Conservation (phyloP, 2,113 vertebrate species). For the Seriola dumerili region DNA sequence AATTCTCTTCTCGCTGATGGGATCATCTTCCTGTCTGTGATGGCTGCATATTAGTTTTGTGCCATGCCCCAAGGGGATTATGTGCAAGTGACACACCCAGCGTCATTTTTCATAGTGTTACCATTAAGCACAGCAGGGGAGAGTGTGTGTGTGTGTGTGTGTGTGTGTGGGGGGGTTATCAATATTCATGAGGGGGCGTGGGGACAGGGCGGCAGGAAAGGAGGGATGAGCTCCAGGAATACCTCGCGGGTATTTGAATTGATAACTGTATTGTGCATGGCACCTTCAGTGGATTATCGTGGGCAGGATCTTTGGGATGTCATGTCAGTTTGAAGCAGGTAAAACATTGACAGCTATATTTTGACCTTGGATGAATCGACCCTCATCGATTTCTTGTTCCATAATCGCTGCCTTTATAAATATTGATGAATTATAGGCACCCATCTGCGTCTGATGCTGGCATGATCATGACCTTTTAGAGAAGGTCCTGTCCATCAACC, state of each 20-base stretch:
- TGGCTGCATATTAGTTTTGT: slow-evolving; percentile 63
- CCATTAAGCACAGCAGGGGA: slow-evolving; percentile 80
- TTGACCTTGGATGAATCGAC: slow-evolving; percentile 31
- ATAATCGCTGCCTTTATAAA: slow-evolving; percentile 34
- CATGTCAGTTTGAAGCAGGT: neutral
- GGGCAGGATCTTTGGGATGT: neutral
- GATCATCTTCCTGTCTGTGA: slow-evolving; percentile 59
- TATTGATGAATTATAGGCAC: slow-evolving; percentile 43
- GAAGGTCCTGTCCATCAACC: slow-evolving; percentile 13
- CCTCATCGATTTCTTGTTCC: slow-evolving; percentile 29
- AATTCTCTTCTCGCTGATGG: slow-evolving; percentile 53
- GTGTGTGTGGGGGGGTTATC: slow-evolving; percentile 54
- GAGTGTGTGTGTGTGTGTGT: neutral
- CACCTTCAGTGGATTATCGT: slow-evolving; percentile 1
- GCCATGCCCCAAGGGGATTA: slow-evolving; percentile 57
- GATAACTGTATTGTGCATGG: slow-evolving; percentile 49
- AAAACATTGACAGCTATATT: neutral
- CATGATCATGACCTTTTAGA: slow-evolving; percentile 45
- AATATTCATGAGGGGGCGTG: slow-evolving; percentile 83
- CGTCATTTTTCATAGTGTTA: slow-evolving; percentile 78
- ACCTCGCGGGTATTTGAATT: slow-evolving; percentile 42
- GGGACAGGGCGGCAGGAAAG: slow-evolving; percentile 15
- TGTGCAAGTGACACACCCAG: slow-evolving; percentile 65
- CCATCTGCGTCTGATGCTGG: slow-evolving; percentile 18
- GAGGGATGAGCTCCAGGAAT: slow-evolving; percentile 26